Evolutionary conservation across 2,113 vertebrate genomes (phyloP).

Genomic region (Empidonax traillii): DNA sequence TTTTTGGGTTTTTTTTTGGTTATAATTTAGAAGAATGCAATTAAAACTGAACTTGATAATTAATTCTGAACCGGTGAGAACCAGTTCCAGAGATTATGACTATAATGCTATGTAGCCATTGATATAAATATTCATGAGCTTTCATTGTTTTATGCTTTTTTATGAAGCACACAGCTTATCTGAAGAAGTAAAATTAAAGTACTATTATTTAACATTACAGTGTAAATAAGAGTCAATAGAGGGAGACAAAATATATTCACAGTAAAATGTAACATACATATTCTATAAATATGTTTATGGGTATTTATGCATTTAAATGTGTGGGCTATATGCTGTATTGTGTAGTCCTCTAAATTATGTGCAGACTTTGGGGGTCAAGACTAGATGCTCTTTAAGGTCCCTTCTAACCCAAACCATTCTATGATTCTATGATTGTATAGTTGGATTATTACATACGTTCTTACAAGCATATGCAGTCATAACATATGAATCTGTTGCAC

Average conservation of each 20-base stretch:
- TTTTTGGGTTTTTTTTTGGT: not conserved
- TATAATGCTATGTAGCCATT: constrained; percentile 77
- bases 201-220: constrained; percentile 74
- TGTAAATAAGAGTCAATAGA: constrained; percentile 71
- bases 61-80: constrained; percentile 82
- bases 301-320: not conserved
- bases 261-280: not conserved
- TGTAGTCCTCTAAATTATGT: not conserved
- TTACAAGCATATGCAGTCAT: not conserved
- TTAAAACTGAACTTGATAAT: constrained; percentile 84
- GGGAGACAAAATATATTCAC: constrained; percentile 45
- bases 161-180: constrained; percentile 75
- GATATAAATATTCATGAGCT: constrained; percentile 84
- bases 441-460: not conserved
- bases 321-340: not conserved
- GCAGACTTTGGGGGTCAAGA: not conserved
- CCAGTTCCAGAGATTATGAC: constrained; percentile 82
- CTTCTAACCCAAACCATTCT: not conserved
- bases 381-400: not conserved
- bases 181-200: constrained; percentile 79
- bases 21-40: constrained; percentile 81
- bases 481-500: not conserved
- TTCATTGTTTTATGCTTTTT: constrained; percentile 78
- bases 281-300: not conserved
- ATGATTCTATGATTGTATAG: not conserved